Evolutionary conservation across 2,113 vertebrate species (phyloP).

Genomic region (Sylvietta virens): DNA sequence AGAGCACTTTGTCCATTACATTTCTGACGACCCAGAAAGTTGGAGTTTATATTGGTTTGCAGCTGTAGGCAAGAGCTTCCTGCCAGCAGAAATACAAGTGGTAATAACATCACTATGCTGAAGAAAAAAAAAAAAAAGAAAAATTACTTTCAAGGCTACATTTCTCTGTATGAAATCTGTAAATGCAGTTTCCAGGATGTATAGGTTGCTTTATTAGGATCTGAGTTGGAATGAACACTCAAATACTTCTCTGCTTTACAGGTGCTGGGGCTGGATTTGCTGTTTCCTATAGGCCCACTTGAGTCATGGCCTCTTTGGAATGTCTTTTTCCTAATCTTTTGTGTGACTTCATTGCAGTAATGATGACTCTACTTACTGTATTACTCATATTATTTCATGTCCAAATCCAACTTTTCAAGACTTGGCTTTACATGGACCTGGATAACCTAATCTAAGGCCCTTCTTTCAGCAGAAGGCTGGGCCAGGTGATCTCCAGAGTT

Average conservation of each 20-base stretch:
- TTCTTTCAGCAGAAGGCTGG: not conserved
- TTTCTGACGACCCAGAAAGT: conserved; percentile 26
- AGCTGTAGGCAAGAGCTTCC: conserved; percentile 25
- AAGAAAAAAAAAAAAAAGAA: not conserved
- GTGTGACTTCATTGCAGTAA: not conserved
- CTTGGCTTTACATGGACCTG: not conserved
- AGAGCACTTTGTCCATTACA: not conserved
- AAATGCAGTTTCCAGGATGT: conserved; percentile 7
- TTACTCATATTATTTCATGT: not conserved
- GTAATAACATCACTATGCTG: conserved; percentile 12
- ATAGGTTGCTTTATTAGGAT: not conserved
- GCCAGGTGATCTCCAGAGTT: not conserved
- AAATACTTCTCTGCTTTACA: not conserved
- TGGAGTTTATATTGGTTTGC: conserved; percentile 1
- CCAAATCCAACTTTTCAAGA: not conserved
- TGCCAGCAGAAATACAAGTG: conserved; percentile 26
- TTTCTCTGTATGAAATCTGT: not conserved
- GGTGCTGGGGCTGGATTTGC: not conserved
- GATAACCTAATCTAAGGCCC: not conserved
- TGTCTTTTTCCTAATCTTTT: not conserved
- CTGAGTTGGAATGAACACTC: not conserved
- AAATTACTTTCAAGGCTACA: not conserved
- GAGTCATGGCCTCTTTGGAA: not conserved
- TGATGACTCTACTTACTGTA: not conserved
- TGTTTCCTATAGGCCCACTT: not conserved